Evolutionary conservation across 2,888 invertebrate species (phyloP), one percentile per base, ranked within the genome.

Genomic region (Hedya salicella): DNA sequence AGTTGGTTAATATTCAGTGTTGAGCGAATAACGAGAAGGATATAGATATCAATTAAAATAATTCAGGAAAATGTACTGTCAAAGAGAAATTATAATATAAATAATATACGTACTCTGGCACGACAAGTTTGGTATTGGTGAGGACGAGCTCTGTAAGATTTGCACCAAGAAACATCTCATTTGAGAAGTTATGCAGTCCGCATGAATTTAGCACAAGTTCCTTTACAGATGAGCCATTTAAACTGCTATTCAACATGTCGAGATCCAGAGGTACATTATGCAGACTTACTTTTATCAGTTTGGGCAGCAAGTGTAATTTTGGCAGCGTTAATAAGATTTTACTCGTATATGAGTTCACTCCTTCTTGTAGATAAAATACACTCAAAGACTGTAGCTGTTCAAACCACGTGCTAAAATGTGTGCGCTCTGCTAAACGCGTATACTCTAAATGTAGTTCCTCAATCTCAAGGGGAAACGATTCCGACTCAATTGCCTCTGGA

Each of bases 81-180:
- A n/a, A n/a, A n/a, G n/a, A n/a, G n/a, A n/a, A n/a, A n/a, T n/a
- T n/a, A n/a, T n/a, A n/a, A n/a, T n/a, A n/a, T n/a, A n/a, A n/a
- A n/a, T n/a, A 9, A 8, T 57, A 13, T 30, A 61, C 60, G 16
- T 25, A 61, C 60, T 49, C 1, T 8, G 50, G 40, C 9, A 61
- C 8, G 2, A 39, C 9, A 16, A 60, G 30, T 8, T 40, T 30
- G n/a, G 52, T 42, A 25, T 2, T 0, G 1, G 17, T 6, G 0
- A 61, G 52, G 1, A 11, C 4, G 11, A 61, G 32, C 0, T 2
- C 6, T 1, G 50, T 61, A 4, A 61, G 4, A 14, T 61, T 61
- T 30, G 50, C 42, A 4, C 32, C 50, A 9, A n/a, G 17, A 11
- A 61, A 61, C 50, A 42, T 17, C 0, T 44, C 32, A 1, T 32